Base-by-base conservation (phyloP, 2,888 invertebrate genomes). In the Busseola fusca region DNA sequence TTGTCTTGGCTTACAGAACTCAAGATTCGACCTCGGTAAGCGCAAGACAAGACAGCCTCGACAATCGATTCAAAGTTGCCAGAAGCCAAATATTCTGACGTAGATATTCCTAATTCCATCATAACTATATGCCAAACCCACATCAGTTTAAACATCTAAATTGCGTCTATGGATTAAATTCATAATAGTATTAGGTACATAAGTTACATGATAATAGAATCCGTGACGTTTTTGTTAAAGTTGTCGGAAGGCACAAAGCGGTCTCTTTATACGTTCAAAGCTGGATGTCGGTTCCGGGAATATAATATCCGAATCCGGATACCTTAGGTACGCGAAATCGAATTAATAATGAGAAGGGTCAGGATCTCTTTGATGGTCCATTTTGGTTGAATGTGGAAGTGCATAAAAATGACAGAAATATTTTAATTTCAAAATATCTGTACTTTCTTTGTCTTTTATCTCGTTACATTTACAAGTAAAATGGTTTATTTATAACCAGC, bases 341-440 rank as follows among this genome's bases (percentile, higher is more conserved):
- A 80, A 80, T 72, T 75, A 72, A 68, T 63, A 65, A 72, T 68
- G 83, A 72, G 80, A 59, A 72, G 80, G 72, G 65, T 70, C 62
- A 63, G 67, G 10, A 52, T 67, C 56, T 52, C 59, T 79, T 78
- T 80, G 62, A 72, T 68, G 42, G 16, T 58, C 50, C 50, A 34
- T 57, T 78, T 50, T n/a, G 48, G 66, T 64, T 9, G 25, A 79
- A 79, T 66, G 27, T 52, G 16, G 34, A 64, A 66, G 25, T 66
- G 63, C 65, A 63, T 56, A 9, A 45, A n/a, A 59, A 30, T 5
- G 63, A 52, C 6, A 14, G 42, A 50, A 48, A 50, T 54, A 1
- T 21, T 45, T 72, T 52, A 37, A 37, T 65, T 74, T 48, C 3
- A 16, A 50, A 21, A 27, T 5, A 18, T 21, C 3, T 45, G 10